Conservation (phyloP, 2,797 vertebrate species). For the Intellagama lesueurii region DNA sequence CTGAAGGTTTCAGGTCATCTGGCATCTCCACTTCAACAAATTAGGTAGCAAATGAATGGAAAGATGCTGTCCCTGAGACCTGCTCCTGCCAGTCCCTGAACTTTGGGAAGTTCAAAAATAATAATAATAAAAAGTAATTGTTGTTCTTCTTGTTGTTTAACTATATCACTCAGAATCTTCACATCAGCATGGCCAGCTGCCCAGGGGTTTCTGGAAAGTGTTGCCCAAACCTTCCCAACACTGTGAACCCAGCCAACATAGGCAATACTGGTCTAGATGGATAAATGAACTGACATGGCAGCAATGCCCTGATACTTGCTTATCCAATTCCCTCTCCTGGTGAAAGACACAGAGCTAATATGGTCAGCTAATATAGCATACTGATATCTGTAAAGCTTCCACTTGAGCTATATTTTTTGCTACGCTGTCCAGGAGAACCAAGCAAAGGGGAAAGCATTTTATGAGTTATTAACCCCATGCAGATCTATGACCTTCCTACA, state of each 20-base stretch:
- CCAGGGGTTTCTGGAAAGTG: too few species aligned
- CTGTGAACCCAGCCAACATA: too few species aligned
- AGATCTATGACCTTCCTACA: not conserved
- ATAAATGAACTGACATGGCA: not conserved
- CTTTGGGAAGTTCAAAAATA: not conserved
- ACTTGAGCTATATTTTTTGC: not conserved
- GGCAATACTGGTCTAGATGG: not conserved
- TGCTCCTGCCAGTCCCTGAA: not conserved
- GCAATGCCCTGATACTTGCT: not conserved
- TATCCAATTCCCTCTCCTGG: not conserved
- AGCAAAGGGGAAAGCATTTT: not conserved
- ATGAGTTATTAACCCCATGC: slow-evolving; percentile 1
- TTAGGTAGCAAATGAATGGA: not conserved
- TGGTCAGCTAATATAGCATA: not conserved
- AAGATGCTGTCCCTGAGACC: not conserved
- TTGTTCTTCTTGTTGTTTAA: too few species aligned
- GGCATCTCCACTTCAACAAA: not conserved
- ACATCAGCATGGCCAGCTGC: too few species aligned
- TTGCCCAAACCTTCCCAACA: too few species aligned
- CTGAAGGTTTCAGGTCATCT: not conserved
- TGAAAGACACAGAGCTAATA: too few species aligned
- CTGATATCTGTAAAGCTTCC: not conserved
- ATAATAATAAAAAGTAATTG: too few species aligned
- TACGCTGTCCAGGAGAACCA: not conserved
- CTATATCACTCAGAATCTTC: too few species aligned